phyloP scores from a whole-genome alignment of 2,888 invertebrate species.

The Hirtodrosophila alboralis region DNA sequence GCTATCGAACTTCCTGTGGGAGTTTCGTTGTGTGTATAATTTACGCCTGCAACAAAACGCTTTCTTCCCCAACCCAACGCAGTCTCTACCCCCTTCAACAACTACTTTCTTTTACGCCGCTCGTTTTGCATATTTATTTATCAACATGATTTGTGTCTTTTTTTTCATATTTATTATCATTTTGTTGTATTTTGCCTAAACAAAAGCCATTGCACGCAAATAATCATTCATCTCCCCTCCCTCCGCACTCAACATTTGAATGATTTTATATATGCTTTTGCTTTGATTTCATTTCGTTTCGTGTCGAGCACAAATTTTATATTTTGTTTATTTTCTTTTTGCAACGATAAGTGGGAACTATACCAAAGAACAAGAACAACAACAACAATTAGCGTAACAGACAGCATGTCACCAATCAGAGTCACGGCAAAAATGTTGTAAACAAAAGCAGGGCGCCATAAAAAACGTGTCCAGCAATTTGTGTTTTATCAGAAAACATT shows the following conservation, averaged over 20 bases:
- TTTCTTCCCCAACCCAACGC: constrained; percentile 28
- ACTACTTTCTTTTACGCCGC: constrained; percentile 17
- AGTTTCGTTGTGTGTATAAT: constrained; percentile 61
- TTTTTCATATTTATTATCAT: constrained; percentile 36
- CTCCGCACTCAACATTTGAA: background rate
- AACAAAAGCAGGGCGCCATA: constrained; percentile 30
- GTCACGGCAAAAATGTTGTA: constrained; percentile 32
- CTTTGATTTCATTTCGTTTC: constrained; percentile 32
- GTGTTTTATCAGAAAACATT: constrained; percentile 26
- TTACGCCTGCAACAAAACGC: constrained; percentile 68
- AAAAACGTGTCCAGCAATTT: constrained; percentile 6
- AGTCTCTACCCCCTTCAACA: background rate
- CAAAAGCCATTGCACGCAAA: constrained; percentile 20
- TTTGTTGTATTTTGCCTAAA: constrained; percentile 32
- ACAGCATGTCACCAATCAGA: constrained; percentile 60
- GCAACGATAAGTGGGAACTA: constrained; percentile 20
- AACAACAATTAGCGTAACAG: constrained; percentile 43
- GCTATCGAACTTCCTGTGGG: constrained; percentile 80
- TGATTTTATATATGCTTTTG: constrained; percentile 2
- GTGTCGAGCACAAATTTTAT: constrained; percentile 31
- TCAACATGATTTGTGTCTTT: constrained; percentile 50
- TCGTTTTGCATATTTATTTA: constrained; percentile 55
- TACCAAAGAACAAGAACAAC: constrained; percentile 25
- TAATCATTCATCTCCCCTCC: background rate
- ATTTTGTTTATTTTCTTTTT: constrained; percentile 40